Conservation (phyloP, 2,888 invertebrate genomes). For the Lycaena phlaeas region DNA sequence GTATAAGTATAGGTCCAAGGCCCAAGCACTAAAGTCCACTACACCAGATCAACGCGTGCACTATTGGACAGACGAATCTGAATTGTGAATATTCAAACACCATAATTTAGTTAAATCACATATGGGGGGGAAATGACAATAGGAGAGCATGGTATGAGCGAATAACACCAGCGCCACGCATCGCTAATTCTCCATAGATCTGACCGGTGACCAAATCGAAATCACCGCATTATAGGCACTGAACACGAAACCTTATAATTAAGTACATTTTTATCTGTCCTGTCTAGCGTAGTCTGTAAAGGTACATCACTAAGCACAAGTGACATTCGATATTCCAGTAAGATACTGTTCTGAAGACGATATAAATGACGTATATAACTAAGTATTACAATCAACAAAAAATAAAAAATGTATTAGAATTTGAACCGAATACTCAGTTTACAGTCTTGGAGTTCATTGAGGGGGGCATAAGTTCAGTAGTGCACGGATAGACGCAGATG, state of each 20-base stretch:
- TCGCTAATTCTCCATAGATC: conserved; percentile 63
- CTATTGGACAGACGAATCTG: conserved; percentile 56
- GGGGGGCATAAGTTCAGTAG: too few relatives aligned
- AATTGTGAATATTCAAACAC: conserved; percentile 64
- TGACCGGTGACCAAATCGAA: conserved; percentile 46
- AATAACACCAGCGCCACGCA: conserved; percentile 69
- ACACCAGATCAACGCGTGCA: conserved; percentile 35
- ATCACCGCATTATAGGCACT: conserved; percentile 42
- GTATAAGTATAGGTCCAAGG: conserved; percentile 23
- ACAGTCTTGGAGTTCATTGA: too few relatives aligned
- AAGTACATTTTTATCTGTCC: too few relatives aligned
- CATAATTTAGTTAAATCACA: conserved; percentile 71
- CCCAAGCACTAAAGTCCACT: conserved; percentile 27
- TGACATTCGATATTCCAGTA: too few relatives aligned
- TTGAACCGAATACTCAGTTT: too few relatives aligned
- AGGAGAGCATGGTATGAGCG: conserved; percentile 65
- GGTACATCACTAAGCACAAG: too few relatives aligned
- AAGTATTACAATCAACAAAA: too few relatives aligned
- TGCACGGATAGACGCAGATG: too few relatives aligned
- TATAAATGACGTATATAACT: too few relatives aligned
- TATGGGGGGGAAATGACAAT: conserved; percentile 68
- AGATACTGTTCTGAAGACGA: too few relatives aligned
- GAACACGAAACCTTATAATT: conserved; percentile 13
- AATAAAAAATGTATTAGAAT: too few relatives aligned
- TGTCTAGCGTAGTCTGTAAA: too few relatives aligned